Base-by-base conservation (phyloP, 2,113 vertebrate genomes). In the Hippocampus abdominalis region DNA sequence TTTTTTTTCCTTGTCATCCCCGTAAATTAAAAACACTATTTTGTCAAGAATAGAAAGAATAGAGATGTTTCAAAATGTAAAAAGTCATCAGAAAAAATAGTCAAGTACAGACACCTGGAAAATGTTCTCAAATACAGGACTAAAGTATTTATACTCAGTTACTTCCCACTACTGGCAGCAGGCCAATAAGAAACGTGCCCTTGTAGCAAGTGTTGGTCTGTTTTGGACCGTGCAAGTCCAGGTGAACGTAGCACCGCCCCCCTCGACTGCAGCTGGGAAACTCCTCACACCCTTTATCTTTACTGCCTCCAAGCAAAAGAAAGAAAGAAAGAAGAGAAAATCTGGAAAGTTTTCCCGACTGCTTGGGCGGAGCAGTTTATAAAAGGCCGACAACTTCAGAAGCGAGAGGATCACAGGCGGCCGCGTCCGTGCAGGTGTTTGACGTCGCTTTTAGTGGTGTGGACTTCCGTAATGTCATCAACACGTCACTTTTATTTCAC, bases 271-370 rank as follows among this genome's bases (percentile, higher is more conserved):
- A 89, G 82, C 83, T 88, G 89, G 90, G 88, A 86, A 90, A 88
- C 88, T 89, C 90, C 89, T 85, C 83, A 73, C 83, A 74, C 75
- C 81, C 88, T 90, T 91, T 89, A 91, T 90, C 90, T 90, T 88
- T 90, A 88, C 80, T 78, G 88, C 89, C 86, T 88, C 64, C 82
- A 72, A 78, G 69, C 65, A 20, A 32, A 60, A 74, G 54, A 70
- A 75, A 86, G 85, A 69, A 87, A 83, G 2, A 3, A 21, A 51
- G 20, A 21, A 51, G 8, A n/a, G n/a, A 68, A 16, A 27, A 69
- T 68, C 74, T 88, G 83, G 69, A 86, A 75, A 68, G 76, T 81
- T 76, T 77, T 68, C 40, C 23, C 84, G 62, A 77, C 86, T 85
- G 81, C 74, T 36, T 79, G 75, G 84, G 80, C 76, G 77, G 72